Base-by-base conservation (phyloP, 2,888 invertebrate species). In the Gasteruption jaculator region DNA sequence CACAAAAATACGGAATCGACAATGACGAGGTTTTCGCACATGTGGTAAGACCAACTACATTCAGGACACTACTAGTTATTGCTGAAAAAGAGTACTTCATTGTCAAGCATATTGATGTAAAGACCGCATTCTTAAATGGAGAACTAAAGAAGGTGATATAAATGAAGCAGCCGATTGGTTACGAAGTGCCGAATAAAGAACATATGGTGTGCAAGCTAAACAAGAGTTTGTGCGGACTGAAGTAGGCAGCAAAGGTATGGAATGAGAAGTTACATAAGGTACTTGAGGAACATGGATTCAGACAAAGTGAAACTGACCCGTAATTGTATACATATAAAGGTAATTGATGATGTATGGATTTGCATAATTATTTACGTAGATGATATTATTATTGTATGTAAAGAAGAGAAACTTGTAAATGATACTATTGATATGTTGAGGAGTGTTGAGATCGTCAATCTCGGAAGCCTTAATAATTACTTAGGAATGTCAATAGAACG, bases 181-280 rank as follows among this genome's bases (percentile, higher is more conserved):
- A 39, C 39, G 21, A 29, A 7, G 26, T 4, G 12, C 21, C 38
- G 34, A 10, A 10, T 8, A 15, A 33, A 7, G 11, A 19, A 27
- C 1, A 10, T 37, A 14, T 40, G 7, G 53, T 49, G 2, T 52
- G 50, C 27, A 43, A 39, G 19, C 40, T 58, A 3, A 50, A 37
- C 5, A 57, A 51, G 18, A 45, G 43, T 21, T 29, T 64, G 5
- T 63, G 64, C 47, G 61, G 59, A 6, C 44, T 61, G 7, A 60
- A 58, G 38, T 60, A 61, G 35, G 48, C 57, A 8, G 54, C 58
- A 18, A 45, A 53, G 30, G 38, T 35, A 1, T 63, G 61, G 59
- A 51, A 62, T 29, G 44, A 47, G n/a, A 43, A 38, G 29, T 43
- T 58, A 1, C 30, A 48, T 14, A 30, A 34, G 35, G 43, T 43